These are phyloP conservation scores for Apomyelois bistriatella DNA, from an alignment of 2,888 invertebrate genomes.

Conservation along the genomic window DNA sequence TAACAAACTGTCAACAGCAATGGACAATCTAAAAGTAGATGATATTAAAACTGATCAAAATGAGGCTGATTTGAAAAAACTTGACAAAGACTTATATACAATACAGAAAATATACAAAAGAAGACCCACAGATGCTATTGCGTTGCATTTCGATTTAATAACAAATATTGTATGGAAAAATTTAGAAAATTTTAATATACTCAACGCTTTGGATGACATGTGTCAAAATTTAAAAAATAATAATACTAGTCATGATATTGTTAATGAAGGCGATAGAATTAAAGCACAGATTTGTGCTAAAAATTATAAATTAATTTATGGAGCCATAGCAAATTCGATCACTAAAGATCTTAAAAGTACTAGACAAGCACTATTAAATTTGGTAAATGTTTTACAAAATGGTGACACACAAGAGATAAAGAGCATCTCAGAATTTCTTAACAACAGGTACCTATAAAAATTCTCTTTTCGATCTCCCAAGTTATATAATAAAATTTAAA, in stretches of 20 bases:
- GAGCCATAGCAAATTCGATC: constrained; percentile 33
- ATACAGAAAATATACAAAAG: constrained; percentile 55
- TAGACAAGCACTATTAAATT: constrained; percentile 40
- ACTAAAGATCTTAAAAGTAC: constrained; percentile 38
- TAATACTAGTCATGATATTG: constrained; percentile 40
- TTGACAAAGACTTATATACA: constrained; percentile 37
- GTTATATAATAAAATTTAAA: no score
- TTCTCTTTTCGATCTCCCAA: no score
- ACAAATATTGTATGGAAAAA: constrained; percentile 51
- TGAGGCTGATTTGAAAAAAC: constrained; percentile 34
- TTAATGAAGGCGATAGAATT: constrained; percentile 45
- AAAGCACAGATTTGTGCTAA: constrained; percentile 55
- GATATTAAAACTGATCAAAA: constrained; percentile 27
- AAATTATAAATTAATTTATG: constrained; percentile 48
- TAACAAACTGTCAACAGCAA: constrained; percentile 44
- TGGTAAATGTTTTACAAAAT: constrained; percentile 38
- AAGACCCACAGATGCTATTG: constrained; percentile 49
- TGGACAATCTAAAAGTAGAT: constrained; percentile 36
- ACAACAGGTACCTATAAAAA: constrained; percentile 37
- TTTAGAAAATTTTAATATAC: constrained; percentile 40
- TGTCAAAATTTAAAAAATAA: constrained; percentile 48
- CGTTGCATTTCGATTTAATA: constrained; percentile 59
- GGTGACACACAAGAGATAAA: constrained; percentile 25
- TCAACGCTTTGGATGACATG: constrained; percentile 39
- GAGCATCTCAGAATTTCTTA: constrained; percentile 47